These are phyloP conservation scores for Hystrix cristata DNA, from an alignment of 2,113 vertebrate species.

Conservation along the genomic window DNA sequence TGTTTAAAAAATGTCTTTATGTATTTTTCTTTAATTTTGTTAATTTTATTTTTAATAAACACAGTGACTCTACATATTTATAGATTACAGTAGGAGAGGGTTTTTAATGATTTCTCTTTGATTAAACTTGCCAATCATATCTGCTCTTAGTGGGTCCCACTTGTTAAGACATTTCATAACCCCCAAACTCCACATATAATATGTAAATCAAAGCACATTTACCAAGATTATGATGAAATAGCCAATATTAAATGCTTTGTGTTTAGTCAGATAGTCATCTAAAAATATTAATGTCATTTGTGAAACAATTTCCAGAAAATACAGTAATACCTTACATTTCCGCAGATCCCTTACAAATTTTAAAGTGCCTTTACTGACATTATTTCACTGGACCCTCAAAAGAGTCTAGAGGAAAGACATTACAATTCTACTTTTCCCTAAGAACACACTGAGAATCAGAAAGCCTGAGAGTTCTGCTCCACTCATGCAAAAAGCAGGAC, in stretches of 20 bases:
- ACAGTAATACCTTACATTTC: neutral
- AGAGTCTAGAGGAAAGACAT: neutral
- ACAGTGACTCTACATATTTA: neutral
- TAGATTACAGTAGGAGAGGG: neutral
- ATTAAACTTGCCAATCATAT: constrained; percentile 12
- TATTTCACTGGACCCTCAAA: neutral
- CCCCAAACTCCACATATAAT: neutral
- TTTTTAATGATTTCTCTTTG: constrained; percentile 20
- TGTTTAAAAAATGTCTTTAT: neutral
- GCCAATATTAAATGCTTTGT: neutral
- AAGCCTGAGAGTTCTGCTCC: neutral
- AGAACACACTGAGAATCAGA: neutral
- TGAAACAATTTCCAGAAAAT: neutral
- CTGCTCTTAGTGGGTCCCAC: neutral
- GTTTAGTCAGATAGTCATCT: constrained; percentile 4
- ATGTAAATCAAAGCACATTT: neutral
- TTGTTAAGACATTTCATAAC: neutral
- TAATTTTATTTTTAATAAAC: neutral
- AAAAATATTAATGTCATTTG: neutral
- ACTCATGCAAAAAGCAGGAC: neutral
- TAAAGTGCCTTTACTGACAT: neutral
- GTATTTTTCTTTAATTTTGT: neutral
- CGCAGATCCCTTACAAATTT: neutral
- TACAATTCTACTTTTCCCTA: neutral
- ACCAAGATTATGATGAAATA: neutral